Base-by-base conservation (phyloP, 2,113 vertebrate species). In the Leptobrachium leishanense region DNA sequence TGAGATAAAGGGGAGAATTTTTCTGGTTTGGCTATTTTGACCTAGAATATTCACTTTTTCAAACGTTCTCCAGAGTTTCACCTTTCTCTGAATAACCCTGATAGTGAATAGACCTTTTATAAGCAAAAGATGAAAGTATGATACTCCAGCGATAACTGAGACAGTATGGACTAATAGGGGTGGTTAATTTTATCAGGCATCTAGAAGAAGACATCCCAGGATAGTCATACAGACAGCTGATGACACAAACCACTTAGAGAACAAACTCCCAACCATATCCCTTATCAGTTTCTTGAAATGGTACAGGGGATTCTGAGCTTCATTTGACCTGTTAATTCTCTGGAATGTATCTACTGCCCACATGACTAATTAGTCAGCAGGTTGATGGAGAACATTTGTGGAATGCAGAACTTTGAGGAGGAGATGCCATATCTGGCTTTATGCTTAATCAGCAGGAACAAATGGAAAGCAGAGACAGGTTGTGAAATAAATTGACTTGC, bases 291-390 rank as follows among this genome's bases (percentile, higher is more conserved):
- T 10, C 75, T 57, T 55, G 44, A 71, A 31, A 53, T 46, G 6
- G 63, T 42, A 11, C 2, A 72, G 76, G 65, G 44, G 65, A 67
- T 2, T 59, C 13, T 55, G 6, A 31, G 31, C 8, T 41, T 80
- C 71, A 62, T 20, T 55, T 57, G 13, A 40, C 40, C 8, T 4
- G 50, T 59, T 68, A 59, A 57, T 9, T 13, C 6, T 2, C 68
- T 65, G 6, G 13, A 39, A 67, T 62, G 42, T 50, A 39, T 69
- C 42, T 1, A 10, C 20, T 43, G 62, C 63, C 62, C 63, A 39
- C 77, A 31, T 55, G 70, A 67, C 77, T 79, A 67, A 79, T 79
- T 67, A 67, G 77, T 42, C 10, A 55, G 12, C 69, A 73, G 63
- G 71, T 73, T 67, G 2, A 63, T 66, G 69, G 42, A 43, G 40